These are phyloP conservation scores for Acanthosepion lycidas DNA, from an alignment of 2,888 invertebrate genomes.

Conservation along the genomic window DNA sequence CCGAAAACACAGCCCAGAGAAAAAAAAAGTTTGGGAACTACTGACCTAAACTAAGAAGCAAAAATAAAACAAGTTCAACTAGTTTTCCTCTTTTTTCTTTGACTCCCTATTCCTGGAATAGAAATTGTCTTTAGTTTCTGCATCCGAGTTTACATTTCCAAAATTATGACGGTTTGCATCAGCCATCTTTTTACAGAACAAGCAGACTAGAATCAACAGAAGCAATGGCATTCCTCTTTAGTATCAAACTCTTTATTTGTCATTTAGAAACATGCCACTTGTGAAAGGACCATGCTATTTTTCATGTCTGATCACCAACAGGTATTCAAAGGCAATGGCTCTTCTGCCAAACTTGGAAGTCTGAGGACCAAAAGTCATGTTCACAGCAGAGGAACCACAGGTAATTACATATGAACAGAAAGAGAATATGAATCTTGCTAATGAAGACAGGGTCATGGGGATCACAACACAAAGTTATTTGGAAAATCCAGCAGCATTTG, in stretches of 20 bases:
- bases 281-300: not conserved
- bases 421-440: conserved; percentile 12
- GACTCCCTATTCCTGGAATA: too few relatives aligned
- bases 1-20: too few relatives aligned
- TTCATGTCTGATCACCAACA: not conserved
- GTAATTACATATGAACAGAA: not conserved
- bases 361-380: not conserved
- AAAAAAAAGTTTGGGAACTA: too few relatives aligned
- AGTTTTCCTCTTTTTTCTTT: too few relatives aligned
- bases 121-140: too few relatives aligned
- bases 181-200: too few relatives aligned
- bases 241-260: not conserved
- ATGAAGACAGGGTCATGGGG: conserved; percentile 17
- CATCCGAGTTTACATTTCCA: too few relatives aligned
- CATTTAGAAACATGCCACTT: not conserved
- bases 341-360: not conserved
- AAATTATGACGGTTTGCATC: too few relatives aligned
- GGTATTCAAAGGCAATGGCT: not conserved
- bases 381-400: not conserved
- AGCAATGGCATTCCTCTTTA: not conserved
- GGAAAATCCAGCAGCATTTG: not conserved
- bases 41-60: too few relatives aligned
- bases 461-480: conserved; percentile 6
- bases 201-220: too few relatives aligned
- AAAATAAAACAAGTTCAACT: too few relatives aligned